Evolutionary conservation across 2,888 invertebrate species (phyloP).

Genomic region (Agrypnus murinus): DNA sequence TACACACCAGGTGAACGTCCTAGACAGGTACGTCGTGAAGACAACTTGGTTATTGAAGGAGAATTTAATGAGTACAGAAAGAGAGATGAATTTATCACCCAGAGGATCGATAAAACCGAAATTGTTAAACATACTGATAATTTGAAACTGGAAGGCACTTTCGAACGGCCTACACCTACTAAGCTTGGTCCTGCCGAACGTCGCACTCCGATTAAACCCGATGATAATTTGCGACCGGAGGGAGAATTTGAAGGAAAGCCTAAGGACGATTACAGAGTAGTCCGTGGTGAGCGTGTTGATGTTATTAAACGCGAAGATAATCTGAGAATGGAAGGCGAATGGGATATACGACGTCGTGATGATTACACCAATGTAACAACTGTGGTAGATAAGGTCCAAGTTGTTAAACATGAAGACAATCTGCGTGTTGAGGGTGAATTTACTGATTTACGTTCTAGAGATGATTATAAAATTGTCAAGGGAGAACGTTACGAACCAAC

Average conservation of each 20-base stretch:
- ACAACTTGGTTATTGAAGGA: slow-evolving; percentile 74
- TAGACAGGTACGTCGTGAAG: slow-evolving; percentile 71
- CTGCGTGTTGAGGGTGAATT: slow-evolving; percentile 75
- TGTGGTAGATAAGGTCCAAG: slow-evolving; percentile 74
- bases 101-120: slow-evolving; percentile 74
- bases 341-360: slow-evolving; percentile 69
- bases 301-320: slow-evolving; percentile 73
- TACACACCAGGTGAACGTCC: slow-evolving; percentile 74
- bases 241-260: slow-evolving; percentile 73
- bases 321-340: slow-evolving; percentile 73
- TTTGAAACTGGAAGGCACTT: slow-evolving; percentile 70
- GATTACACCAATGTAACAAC: slow-evolving; percentile 67
- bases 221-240: slow-evolving; percentile 74
- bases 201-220: slow-evolving; percentile 73
- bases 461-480: slow-evolving; percentile 74
- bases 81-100: slow-evolving; percentile 75
- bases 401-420: slow-evolving; percentile 75
- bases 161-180: slow-evolving; percentile 67
- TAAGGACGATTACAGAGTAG: slow-evolving; percentile 70
- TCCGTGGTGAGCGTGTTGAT: slow-evolving; percentile 77
- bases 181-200: slow-evolving; percentile 75
- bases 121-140: slow-evolving; percentile 74
- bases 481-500: slow-evolving; percentile 76
- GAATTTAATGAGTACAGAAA: slow-evolving; percentile 73
- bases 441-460: slow-evolving; percentile 71